Evolutionary conservation across 1,140 invertebrate species (phyloP).

Genomic region (Himalopsyche phryganea): DNA sequence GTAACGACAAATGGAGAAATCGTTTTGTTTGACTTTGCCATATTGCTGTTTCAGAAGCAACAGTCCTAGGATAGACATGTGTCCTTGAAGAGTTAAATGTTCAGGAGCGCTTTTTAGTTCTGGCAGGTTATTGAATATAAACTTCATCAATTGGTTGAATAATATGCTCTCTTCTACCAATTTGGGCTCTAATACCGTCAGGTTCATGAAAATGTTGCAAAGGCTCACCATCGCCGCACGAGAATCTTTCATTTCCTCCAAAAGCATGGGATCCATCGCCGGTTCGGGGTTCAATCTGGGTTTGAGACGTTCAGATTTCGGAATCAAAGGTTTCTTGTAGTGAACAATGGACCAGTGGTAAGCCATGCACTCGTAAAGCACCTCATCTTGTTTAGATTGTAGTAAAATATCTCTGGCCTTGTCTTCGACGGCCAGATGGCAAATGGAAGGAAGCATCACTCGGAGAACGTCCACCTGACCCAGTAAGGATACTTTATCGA

Average conservation of each 20-base stretch:
- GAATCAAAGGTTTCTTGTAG: constrained; percentile 77
- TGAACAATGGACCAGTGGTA: constrained; percentile 85
- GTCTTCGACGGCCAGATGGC: constrained; percentile 88
- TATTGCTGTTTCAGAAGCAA: constrained; percentile 80
- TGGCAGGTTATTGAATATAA: constrained; percentile 82
- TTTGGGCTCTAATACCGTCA: constrained; percentile 82
- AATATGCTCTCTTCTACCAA: constrained; percentile 70
- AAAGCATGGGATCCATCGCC: constrained; percentile 65
- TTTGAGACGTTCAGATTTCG: constrained; percentile 72
- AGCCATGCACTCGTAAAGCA: constrained; percentile 72
- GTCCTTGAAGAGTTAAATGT: constrained; percentile 80
- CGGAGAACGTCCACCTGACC: constrained; percentile 76
- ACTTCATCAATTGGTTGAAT: constrained; percentile 78
- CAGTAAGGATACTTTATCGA: constrained; percentile 50
- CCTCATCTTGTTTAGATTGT: constrained; percentile 73
- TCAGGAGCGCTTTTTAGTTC: constrained; percentile 78
- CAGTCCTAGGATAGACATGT: constrained; percentile 78
- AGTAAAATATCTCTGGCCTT: constrained; percentile 77
- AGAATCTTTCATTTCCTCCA: constrained; percentile 80
- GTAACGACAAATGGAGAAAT: constrained; percentile 83
- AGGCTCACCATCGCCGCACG: constrained; percentile 78
- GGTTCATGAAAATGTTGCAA: constrained; percentile 90
- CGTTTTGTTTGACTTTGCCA: constrained; percentile 76
- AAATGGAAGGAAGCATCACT: constrained; percentile 80
- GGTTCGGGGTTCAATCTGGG: constrained; percentile 68